Percentiles rank a stretch among this genome's conserved stretches.
phyloP scores from a whole-genome alignment of 2,113 vertebrate species.

The Tenebrosternarchus preto region DNA sequence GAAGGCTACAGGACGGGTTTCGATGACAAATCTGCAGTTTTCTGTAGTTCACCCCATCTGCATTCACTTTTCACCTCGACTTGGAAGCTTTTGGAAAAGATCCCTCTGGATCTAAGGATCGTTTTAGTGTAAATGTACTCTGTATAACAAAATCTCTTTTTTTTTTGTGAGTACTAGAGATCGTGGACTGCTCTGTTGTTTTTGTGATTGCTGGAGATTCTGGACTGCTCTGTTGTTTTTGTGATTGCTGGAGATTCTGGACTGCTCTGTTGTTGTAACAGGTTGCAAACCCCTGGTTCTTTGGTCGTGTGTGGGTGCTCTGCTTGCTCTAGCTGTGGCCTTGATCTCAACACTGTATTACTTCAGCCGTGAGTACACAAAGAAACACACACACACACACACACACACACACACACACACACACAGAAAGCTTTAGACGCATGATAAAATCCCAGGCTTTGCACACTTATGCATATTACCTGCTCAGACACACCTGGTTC shows the following conservation, averaged over 20 bases:
- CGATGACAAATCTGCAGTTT: background rate
- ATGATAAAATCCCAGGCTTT: too few species aligned
- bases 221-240: constrained; percentile 11
- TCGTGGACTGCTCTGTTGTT: background rate
- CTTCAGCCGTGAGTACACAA: constrained; percentile 72
- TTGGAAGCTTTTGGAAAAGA: too few species aligned
- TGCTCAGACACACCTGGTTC: too few species aligned
- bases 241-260: background rate
- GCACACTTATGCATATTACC: too few species aligned
- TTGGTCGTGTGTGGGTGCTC: constrained; percentile 66
- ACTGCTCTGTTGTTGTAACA: constrained; percentile 37
- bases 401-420: background rate
- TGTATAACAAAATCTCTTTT: too few species aligned
- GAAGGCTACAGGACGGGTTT: too few species aligned
- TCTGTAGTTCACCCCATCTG: too few species aligned
- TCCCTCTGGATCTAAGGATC: too few species aligned
- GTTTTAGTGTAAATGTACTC: background rate
- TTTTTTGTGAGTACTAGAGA: background rate
- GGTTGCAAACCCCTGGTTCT: constrained; percentile 62
- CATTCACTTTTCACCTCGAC: background rate
- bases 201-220: background rate
- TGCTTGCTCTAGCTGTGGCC: constrained; percentile 46
- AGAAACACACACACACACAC: constrained; percentile 19
- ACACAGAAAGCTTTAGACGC: background rate
- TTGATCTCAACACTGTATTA: constrained; percentile 67